A percentile compares a stretch with the other conserved stretches of the same genome.
Evolutionary conservation across 2,888 invertebrate species (phyloP).

Genomic region (Tachystola acroxantha): DNA sequence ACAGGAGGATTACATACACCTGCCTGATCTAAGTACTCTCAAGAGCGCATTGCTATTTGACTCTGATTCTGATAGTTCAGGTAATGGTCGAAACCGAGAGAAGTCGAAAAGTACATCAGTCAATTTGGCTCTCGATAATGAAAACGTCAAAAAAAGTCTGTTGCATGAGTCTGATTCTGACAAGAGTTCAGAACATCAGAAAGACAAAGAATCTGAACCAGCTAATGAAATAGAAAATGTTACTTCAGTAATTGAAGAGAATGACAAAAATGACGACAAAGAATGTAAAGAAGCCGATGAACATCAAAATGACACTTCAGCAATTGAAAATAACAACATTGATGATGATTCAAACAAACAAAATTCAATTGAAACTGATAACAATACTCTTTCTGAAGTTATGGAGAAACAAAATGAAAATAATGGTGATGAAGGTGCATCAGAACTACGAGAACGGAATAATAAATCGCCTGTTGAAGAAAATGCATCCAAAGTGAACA

Average conservation of each 20-base stretch:
- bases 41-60: conserved; percentile 32
- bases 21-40: conserved; percentile 19
- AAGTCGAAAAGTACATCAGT: conserved; percentile 6
- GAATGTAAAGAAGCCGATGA: background rate
- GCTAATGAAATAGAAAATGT: conserved; percentile 6
- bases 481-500: conserved; percentile 5
- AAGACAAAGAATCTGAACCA: background rate
- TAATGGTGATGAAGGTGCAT: conserved; percentile 4
- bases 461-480: conserved; percentile 1
- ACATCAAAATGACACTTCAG: background rate
- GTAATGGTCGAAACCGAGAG: background rate
- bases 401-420: background rate
- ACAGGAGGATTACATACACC: conserved; percentile 1
- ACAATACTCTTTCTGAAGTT: background rate
- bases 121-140: background rate
- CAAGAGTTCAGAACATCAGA: background rate
- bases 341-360: conserved; percentile 8
- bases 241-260: conserved; percentile 5
- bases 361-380: conserved; percentile 1
- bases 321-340: background rate
- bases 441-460: conserved; percentile 5
- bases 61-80: conserved; percentile 26
- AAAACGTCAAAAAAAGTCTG: conserved; percentile 16
- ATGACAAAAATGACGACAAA: background rate
- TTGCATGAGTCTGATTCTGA: conserved; percentile 18